Conservation (phyloP, 35 echinoderm and acorn worm genomes). For the Stichopus chloronotus region DNA sequence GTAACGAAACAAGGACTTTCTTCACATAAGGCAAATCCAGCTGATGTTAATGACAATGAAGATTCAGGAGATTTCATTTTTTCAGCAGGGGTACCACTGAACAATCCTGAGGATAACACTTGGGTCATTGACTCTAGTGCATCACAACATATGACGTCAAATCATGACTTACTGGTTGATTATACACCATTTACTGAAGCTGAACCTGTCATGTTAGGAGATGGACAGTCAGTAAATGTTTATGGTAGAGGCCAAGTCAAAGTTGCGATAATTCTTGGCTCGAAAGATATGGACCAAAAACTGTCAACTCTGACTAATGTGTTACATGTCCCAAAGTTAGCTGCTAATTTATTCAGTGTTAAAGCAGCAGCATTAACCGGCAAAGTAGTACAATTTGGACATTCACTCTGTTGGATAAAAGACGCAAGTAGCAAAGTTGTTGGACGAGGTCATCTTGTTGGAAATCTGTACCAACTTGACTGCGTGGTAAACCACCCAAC, state of each 20-base stretch:
- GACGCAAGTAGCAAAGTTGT: conserved; percentile 1
- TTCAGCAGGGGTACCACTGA: neutral
- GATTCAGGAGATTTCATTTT: too few species aligned
- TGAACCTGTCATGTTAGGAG: neutral
- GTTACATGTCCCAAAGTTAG: neutral
- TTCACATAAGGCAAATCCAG: too few species aligned
- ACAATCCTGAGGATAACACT: neutral
- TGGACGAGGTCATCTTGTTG: conserved; percentile 8
- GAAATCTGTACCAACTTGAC: conserved; percentile 18
- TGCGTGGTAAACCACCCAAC: neutral
- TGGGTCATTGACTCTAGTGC: neutral
- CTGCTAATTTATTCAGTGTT: conserved; percentile 28
- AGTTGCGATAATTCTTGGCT: neutral
- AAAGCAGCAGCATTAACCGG: neutral
- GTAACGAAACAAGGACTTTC: too few species aligned
- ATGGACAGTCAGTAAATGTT: neutral
- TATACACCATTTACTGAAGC: neutral
- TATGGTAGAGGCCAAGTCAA: neutral
- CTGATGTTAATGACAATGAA: too few species aligned
- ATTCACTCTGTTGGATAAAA: neutral
- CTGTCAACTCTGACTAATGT: neutral
- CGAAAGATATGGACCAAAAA: neutral
- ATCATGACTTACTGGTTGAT: neutral
- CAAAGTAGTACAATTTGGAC: conserved; percentile 3
- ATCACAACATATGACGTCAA: neutral